Percentiles rank a stretch among this genome's conserved stretches.
These are phyloP conservation scores for Hartigia nigra DNA, from an alignment of 2,888 invertebrate genomes.

Conservation along the genomic window DNA sequence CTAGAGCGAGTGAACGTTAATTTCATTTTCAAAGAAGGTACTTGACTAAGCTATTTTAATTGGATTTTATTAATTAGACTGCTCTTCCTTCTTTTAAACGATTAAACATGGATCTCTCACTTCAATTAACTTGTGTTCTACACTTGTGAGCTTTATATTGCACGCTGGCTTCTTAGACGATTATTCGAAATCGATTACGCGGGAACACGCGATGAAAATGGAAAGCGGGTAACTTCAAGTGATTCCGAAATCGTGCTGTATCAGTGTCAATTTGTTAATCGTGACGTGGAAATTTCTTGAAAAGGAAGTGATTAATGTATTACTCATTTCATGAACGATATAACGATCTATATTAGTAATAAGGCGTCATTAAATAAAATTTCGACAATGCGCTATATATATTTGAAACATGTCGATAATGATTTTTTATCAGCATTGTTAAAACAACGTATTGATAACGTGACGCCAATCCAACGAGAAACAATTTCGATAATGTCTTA, in stretches of 20 bases:
- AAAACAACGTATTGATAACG: too few species aligned
- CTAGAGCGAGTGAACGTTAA: not conserved
- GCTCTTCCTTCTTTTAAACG: not conserved
- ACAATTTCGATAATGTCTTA: too few species aligned
- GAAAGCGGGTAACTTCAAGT: slow-evolving; percentile 38
- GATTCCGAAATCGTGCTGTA: not conserved
- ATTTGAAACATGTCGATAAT: too few species aligned
- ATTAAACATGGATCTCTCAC: not conserved
- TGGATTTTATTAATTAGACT: not conserved
- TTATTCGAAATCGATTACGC: slow-evolving; percentile 38
- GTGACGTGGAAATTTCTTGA: not conserved
- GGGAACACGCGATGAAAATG: slow-evolving; percentile 42
- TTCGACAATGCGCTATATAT: too few species aligned
- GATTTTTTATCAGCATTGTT: too few species aligned
- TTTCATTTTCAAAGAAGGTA: not conserved
- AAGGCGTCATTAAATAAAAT: not conserved
- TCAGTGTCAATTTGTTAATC: not conserved
- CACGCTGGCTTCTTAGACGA: not conserved
- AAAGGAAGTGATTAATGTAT: not conserved
- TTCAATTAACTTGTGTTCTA: not conserved
- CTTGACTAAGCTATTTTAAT: not conserved
- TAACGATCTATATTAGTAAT: not conserved
- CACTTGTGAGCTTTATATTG: not conserved
- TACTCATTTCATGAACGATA: not conserved
- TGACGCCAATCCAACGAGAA: too few species aligned